Conservation (phyloP, 2,888 invertebrate genomes). For the Drosophila nigritarsus region DNA sequence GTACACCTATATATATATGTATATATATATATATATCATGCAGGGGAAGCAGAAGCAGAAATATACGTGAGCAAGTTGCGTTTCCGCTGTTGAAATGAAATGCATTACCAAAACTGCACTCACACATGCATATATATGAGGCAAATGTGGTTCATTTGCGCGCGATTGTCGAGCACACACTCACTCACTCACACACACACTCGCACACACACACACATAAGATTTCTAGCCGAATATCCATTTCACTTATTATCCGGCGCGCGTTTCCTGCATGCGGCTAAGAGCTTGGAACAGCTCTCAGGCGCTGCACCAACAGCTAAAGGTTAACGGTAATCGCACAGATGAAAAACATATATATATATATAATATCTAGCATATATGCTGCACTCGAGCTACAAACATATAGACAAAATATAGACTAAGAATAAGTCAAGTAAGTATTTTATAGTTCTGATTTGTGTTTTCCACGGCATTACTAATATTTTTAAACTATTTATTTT, state of each 20-base stretch:
- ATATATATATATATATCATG: background rate
- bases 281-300: constrained; percentile 39
- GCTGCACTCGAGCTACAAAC: background rate
- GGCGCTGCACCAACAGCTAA: constrained; percentile 35
- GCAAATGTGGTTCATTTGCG: constrained; percentile 62
- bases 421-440: background rate
- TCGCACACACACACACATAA: constrained; percentile 5
- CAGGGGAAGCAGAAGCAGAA: constrained; percentile 2
- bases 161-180: constrained; percentile 64
- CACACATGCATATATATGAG: constrained; percentile 7
- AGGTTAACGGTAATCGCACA: constrained; percentile 27
- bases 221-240: constrained; percentile 60
- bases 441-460: background rate
- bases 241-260: constrained; percentile 76
- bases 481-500: too few relatives aligned
- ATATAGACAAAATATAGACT: too few relatives aligned
- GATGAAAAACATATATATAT: background rate
- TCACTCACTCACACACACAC: constrained; percentile 11
- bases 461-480: background rate
- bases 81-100: constrained; percentile 78
- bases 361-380: background rate
- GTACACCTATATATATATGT: constrained; percentile 7
- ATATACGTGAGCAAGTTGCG: constrained; percentile 62
- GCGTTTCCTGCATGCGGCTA: constrained; percentile 61
- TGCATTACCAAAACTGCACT: constrained; percentile 72